Conservation (phyloP, 2,888 invertebrate genomes). For the Eustalomyia histrio region DNA sequence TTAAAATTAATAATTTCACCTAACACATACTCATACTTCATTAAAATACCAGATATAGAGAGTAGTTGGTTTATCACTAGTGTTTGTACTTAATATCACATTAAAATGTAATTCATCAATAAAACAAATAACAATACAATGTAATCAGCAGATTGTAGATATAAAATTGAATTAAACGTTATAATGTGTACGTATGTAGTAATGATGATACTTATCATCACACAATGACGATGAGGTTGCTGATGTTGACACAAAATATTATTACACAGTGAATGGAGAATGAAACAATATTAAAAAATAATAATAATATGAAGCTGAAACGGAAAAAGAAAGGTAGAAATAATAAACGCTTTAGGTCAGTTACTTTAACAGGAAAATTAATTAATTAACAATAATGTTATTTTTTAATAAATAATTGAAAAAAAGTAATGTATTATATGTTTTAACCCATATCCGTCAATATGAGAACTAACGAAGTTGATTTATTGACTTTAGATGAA, state of each 20-base stretch:
- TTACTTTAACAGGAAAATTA: conserved; percentile 47
- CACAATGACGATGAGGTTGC: conserved; percentile 33
- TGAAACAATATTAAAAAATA: conserved; percentile 10
- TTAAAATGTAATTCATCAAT: conserved; percentile 66
- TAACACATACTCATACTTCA: not conserved
- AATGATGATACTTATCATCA: conserved; percentile 35
- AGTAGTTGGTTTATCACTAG: not conserved
- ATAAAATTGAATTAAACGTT: conserved; percentile 59
- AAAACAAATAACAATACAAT: conserved; percentile 63
- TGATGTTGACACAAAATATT: conserved; percentile 61
- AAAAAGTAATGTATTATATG: not conserved
- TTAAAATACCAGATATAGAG: not conserved
- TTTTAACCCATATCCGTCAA: no score
- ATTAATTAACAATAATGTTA: conserved; percentile 37
- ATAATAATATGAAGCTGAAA: not conserved
- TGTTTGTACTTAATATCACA: conserved; percentile 61
- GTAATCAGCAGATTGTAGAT: conserved; percentile 64
- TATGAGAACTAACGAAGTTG: no score
- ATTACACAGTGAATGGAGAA: conserved; percentile 54
- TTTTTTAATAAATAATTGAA: not conserved
- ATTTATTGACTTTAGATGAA: no score
- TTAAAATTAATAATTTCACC: not conserved
- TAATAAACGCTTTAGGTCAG: conserved; percentile 29
- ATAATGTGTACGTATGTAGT: conserved; percentile 10
- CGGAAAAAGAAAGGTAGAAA: conserved; percentile 3